Conservation (phyloP, 30 jellyfish, hydroid and myxozoan genomes). For the Hydra vulgaris region DNA sequence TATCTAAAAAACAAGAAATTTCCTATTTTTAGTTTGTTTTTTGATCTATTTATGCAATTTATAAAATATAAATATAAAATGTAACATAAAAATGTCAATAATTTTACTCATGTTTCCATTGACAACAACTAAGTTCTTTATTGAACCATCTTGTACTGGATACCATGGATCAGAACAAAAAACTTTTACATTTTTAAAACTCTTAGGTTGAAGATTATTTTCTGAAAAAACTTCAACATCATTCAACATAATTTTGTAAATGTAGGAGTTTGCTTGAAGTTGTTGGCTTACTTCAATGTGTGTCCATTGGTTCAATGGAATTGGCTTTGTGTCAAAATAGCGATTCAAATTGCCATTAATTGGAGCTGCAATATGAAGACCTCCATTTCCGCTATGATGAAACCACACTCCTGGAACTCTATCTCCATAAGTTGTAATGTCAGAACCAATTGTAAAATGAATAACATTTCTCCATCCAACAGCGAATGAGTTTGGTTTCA, state of each 20-base stretch:
- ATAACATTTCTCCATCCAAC: background rate
- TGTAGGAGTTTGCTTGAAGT: background rate
- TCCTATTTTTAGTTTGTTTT: too few relatives aligned
- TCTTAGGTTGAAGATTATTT: background rate
- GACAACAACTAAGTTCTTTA: background rate
- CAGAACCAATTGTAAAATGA: constrained; percentile 1
- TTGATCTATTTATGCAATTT: too few relatives aligned
- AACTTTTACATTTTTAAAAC: background rate
- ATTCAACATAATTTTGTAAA: background rate
- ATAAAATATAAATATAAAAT: too few relatives aligned
- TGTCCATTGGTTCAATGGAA: background rate
- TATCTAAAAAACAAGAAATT: background rate
- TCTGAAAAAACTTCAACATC: background rate
- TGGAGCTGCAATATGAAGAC: background rate
- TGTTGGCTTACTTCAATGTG: background rate
- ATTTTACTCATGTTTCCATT: background rate
- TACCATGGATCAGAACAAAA: background rate
- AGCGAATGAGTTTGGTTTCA: background rate
- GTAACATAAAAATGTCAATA: too few relatives aligned
- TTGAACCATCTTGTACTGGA: background rate
- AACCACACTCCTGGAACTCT: constrained; percentile 10
- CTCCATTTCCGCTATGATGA: background rate
- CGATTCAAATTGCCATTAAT: background rate
- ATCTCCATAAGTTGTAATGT: background rate
- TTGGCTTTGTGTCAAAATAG: background rate